Percentiles rank a stretch among this genome's conserved stretches.
phyloP scores from a whole-genome alignment of 2,113 vertebrate species.

The Pseudolaguvia tuberculata region DNA sequence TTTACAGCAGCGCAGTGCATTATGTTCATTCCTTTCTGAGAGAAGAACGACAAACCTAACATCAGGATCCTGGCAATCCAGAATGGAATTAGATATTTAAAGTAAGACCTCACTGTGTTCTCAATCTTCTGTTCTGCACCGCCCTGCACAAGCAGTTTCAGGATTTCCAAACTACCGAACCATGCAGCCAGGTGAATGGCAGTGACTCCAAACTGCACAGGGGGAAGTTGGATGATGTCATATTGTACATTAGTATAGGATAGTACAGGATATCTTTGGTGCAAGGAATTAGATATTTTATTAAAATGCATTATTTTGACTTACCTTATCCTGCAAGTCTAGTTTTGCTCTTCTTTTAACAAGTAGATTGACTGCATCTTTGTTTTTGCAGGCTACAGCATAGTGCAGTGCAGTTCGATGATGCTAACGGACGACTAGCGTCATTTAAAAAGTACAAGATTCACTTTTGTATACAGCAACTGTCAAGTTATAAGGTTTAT shows the following conservation, averaged over 20 bases:
- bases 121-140: slow-evolving; percentile 80
- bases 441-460: neutral
- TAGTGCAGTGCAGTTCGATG: slow-evolving; percentile 81
- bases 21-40: slow-evolving; percentile 80
- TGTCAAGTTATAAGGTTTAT: neutral
- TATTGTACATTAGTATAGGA: no score
- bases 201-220: slow-evolving; percentile 75
- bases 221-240: neutral
- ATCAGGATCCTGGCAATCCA: neutral
- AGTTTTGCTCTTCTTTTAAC: slow-evolving; percentile 80
- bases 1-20: slow-evolving; percentile 86
- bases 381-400: slow-evolving; percentile 73
- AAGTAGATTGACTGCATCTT: slow-evolving; percentile 74
- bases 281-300: neutral
- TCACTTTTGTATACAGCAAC: neutral
- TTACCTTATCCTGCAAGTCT: slow-evolving; percentile 82
- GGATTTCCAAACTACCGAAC: slow-evolving; percentile 80
- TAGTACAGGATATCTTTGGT: neutral
- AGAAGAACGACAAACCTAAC: slow-evolving; percentile 8
- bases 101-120: slow-evolving; percentile 67
- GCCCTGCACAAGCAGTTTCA: slow-evolving; percentile 79
- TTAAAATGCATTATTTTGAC: neutral
- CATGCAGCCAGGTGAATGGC: slow-evolving; percentile 84
- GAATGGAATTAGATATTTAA: neutral
- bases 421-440: slow-evolving; percentile 62